These are phyloP conservation scores for Rallus limicola DNA, from an alignment of 2,113 vertebrate genomes.

Conservation along the genomic window DNA sequence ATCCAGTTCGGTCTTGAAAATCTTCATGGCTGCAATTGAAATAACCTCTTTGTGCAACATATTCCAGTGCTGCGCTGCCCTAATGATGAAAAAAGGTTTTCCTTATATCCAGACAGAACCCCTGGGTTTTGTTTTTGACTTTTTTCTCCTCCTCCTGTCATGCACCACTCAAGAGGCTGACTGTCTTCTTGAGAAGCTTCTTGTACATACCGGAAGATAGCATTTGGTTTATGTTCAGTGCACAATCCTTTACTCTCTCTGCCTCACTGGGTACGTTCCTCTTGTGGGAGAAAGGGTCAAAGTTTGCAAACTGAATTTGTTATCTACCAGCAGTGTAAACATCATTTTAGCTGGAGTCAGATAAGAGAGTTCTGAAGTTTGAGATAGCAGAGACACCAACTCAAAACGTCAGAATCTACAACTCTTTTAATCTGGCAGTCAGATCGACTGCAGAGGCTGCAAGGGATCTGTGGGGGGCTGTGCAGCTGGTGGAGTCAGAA, in stretches of 20 bases:
- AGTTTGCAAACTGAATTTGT: background rate
- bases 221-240: background rate
- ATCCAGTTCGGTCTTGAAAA: background rate
- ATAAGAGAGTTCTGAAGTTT: background rate
- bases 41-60: background rate
- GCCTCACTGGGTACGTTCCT: background rate
- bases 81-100: background rate
- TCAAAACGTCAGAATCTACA: background rate
- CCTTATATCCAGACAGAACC: background rate
- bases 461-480: background rate
- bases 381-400: background rate
- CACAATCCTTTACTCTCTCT: background rate
- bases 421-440: background rate
- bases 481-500: background rate
- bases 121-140: background rate
- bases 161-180: background rate
- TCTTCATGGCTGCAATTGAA: background rate
- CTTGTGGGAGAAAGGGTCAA: background rate
- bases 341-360: background rate
- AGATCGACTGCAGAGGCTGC: background rate
- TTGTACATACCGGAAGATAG: background rate
- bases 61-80: background rate
- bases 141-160: background rate
- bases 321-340: background rate
- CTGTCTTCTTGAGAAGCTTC: background rate